A percentile compares a stretch with the other conserved stretches of the same genome.
Evolutionary conservation across 2,888 invertebrate species (phyloP).

Genomic region (Hyles lineata): DNA sequence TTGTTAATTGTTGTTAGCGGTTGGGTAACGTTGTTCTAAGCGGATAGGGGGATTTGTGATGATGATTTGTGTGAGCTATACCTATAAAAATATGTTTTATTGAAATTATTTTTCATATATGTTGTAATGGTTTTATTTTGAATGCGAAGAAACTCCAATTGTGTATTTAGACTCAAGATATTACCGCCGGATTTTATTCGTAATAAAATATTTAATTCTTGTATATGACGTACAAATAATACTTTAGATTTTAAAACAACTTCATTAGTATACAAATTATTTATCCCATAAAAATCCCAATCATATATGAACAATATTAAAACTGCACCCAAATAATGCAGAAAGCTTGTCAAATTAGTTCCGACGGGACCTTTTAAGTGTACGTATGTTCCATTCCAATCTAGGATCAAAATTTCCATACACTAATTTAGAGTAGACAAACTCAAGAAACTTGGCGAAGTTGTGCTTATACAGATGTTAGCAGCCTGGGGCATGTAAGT

Average conservation of each 20-base stretch:
- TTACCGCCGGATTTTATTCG: too few relatives aligned
- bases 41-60: too few relatives aligned
- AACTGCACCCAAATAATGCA: too few relatives aligned
- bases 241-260: too few relatives aligned
- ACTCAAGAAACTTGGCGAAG: constrained; percentile 11
- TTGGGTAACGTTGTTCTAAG: constrained; percentile 9
- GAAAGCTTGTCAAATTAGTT: not conserved
- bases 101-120: not conserved
- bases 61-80: not conserved
- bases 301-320: too few relatives aligned
- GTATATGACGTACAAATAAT: too few relatives aligned
- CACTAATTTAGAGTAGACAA: constrained; percentile 12
- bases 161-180: too few relatives aligned
- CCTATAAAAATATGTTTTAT: not conserved
- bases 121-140: too few relatives aligned
- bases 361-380: not conserved
- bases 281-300: too few relatives aligned
- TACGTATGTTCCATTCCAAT: constrained; percentile 3
- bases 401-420: constrained; percentile 20
- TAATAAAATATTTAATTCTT: too few relatives aligned
- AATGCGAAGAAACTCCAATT: too few relatives aligned
- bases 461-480: constrained; percentile 21
- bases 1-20: constrained; percentile 12
- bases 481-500: not conserved
- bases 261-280: too few relatives aligned